Base-by-base conservation (phyloP, 1,140 invertebrate genomes). In the Alviniconcha marisindica region DNA sequence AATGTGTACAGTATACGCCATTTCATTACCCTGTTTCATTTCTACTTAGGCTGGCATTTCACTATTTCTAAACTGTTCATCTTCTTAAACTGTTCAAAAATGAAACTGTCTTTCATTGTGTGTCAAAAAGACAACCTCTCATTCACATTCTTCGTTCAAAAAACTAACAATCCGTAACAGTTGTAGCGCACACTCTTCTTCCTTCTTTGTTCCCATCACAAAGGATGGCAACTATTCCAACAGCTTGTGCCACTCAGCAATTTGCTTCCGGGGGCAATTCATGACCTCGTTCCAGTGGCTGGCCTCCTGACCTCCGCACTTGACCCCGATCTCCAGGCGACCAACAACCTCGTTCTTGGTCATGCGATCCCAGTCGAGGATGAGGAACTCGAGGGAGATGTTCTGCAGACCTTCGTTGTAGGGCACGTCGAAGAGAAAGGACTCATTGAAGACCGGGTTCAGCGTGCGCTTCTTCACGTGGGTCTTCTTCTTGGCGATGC, bases 291-390 rank as follows among this genome's bases (percentile, higher is more conserved):
- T 97, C 98, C 98, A 99, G 93, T 99, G 98, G 91, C 97, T 97
- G 18, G 96, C 94, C 38, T 97, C 97, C 56, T 96, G 95, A 85
- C 95, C 94, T 81, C 95, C 95, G 21, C 85, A 83, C 88, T 96
- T 96, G 7, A 95, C 93, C 66, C 98, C 98, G 73, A 99, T 94
- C 91, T 99, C 97, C 89, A 99, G 94, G 86, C 97, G 95, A 79
- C 98, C 98, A 90, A 99, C 98, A 56, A 99, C 97, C 95, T 99
- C 98, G 93, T 99, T 99, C 94, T 99, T 99, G 81, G 98, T 99
- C 90, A 99, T 97, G 84, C 98, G 94, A 94, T 99, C 98, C 97
- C 98, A 99, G 93, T 99, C 98, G 3, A 99, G 95, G 74, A 99
- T 95, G 89, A 98, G 95, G 90, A 99, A 96, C 92, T 99, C 97